A percentile compares a stretch with the other conserved stretches of the same genome.
phyloP scores from a whole-genome alignment of 2,888 invertebrate species.

The Polyommatus iphigenia region DNA sequence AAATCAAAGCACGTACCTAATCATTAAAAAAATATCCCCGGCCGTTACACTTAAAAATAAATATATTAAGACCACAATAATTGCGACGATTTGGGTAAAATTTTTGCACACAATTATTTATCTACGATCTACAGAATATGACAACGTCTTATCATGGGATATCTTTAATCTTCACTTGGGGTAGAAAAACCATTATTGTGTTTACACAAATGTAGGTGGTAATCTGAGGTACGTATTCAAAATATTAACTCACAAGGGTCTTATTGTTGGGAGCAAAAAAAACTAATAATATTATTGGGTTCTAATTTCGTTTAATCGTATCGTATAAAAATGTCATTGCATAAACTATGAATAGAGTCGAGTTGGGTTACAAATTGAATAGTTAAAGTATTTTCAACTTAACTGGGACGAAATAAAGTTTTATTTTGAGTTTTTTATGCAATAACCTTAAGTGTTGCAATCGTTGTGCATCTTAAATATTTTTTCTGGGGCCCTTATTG shows the following conservation, averaged over 20 bases:
- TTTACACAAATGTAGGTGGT: constrained; percentile 79
- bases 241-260: constrained; percentile 52
- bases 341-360: constrained; percentile 50
- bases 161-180: constrained; percentile 58
- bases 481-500: constrained; percentile 42
- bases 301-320: constrained; percentile 80
- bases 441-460: constrained; percentile 52
- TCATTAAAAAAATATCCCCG: not conserved
- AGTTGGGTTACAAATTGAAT: constrained; percentile 50
- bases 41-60: not conserved
- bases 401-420: not conserved
- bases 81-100: not conserved
- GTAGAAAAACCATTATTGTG: constrained; percentile 75
- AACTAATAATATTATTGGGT: constrained; percentile 77
- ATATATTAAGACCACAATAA: not conserved
- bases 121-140: constrained; percentile 35
- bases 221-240: constrained; percentile 66
- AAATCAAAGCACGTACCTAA: too few species aligned
- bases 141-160: constrained; percentile 43
- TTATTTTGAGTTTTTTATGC: not conserved
- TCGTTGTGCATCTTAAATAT: constrained; percentile 40
- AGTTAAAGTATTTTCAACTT: not conserved
- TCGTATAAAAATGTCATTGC: constrained; percentile 73
- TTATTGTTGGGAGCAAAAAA: constrained; percentile 54
- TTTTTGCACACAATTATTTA: constrained; percentile 3